Percentiles rank a stretch among this genome's conserved stretches.
Conservation (phyloP, 2,797 vertebrate species). For the Lophius americanus region DNA sequence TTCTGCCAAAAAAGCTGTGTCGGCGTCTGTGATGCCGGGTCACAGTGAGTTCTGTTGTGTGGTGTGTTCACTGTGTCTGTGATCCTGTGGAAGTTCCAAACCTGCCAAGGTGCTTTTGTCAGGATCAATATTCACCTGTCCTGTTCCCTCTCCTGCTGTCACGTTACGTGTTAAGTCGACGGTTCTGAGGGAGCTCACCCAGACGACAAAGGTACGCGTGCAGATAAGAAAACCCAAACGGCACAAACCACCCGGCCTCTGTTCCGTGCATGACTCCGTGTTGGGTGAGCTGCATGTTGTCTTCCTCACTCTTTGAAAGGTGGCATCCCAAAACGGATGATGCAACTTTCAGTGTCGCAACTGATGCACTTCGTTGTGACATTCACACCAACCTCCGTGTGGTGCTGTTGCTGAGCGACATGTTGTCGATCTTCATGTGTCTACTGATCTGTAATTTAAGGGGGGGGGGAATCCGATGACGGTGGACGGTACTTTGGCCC, state of each 20-base stretch:
- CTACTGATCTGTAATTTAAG: not conserved
- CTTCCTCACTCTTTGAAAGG: slow-evolving; percentile 58
- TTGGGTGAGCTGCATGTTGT: slow-evolving; percentile 69
- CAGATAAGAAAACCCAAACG: slow-evolving; percentile 39
- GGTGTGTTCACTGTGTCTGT: slow-evolving; percentile 60
- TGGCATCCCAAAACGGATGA: slow-evolving; percentile 56
- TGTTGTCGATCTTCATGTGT: slow-evolving; percentile 37
- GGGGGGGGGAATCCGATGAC: too few species aligned
- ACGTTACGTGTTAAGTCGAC: slow-evolving; percentile 75
- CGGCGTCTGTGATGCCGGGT: slow-evolving; percentile 51
- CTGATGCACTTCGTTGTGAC: slow-evolving; percentile 63
- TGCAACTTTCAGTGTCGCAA: slow-evolving; percentile 68
- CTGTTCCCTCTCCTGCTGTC: slow-evolving; percentile 76
- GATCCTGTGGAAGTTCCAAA: slow-evolving; percentile 76
- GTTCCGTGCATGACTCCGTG: slow-evolving; percentile 66
- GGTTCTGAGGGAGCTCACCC: slow-evolving; percentile 69
- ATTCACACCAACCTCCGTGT: slow-evolving; percentile 36
- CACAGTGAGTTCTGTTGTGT: slow-evolving; percentile 51
- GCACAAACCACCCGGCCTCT: slow-evolving; percentile 55
- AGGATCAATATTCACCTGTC: slow-evolving; percentile 79
- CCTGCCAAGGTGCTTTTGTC: slow-evolving; percentile 72
- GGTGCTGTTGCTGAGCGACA: slow-evolving; percentile 42
- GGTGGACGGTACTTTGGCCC: slow-evolving; percentile 8
- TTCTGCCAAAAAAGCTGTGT: slow-evolving; percentile 36
- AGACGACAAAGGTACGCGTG: slow-evolving; percentile 79